These are phyloP conservation scores for Aulostomus chinensis DNA, from an alignment of 2,797 vertebrate species.

Conservation along the genomic window DNA sequence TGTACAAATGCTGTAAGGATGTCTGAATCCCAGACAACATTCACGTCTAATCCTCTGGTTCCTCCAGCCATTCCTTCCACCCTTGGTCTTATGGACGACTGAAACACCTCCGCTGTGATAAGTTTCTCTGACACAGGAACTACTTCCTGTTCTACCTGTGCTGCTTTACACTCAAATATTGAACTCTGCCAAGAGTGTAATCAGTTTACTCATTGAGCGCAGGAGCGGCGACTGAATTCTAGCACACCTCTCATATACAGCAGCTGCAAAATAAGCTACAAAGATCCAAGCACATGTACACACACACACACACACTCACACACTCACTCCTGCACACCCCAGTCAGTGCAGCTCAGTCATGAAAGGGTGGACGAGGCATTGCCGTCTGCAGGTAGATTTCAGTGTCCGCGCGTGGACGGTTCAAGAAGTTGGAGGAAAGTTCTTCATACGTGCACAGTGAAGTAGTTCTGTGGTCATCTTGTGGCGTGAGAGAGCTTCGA, in stretches of 20 bases:
- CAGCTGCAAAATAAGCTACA: slow-evolving; percentile 69
- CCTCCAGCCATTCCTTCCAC: slow-evolving; percentile 63
- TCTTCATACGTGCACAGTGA: too few relatives aligned
- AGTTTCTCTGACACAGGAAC: slow-evolving; percentile 37
- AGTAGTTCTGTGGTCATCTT: too few relatives aligned
- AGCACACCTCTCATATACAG: slow-evolving; percentile 48
- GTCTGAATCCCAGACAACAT: slow-evolving; percentile 11
- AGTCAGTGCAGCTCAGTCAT: too few relatives aligned
- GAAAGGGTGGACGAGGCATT: too few relatives aligned
- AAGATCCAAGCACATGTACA: too few relatives aligned
- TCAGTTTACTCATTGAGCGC: slow-evolving; percentile 25
- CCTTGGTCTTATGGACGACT: slow-evolving; percentile 58
- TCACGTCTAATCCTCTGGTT: slow-evolving; percentile 2
- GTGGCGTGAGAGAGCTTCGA: too few relatives aligned
- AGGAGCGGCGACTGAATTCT: neutral
- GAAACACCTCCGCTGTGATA: slow-evolving; percentile 21
- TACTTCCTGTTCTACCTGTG: slow-evolving; percentile 41
- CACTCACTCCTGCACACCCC: too few relatives aligned
- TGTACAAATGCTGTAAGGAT: slow-evolving; percentile 1
- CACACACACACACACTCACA: too few relatives aligned
- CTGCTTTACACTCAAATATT: slow-evolving; percentile 56
- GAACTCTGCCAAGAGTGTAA: slow-evolving; percentile 52
- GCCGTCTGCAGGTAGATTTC: too few relatives aligned
- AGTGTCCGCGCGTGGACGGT: too few relatives aligned
- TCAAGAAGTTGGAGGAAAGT: too few relatives aligned